Evolutionary conservation across 2,888 invertebrate species (phyloP).

Genomic region (Cerceris ruficornis): DNA sequence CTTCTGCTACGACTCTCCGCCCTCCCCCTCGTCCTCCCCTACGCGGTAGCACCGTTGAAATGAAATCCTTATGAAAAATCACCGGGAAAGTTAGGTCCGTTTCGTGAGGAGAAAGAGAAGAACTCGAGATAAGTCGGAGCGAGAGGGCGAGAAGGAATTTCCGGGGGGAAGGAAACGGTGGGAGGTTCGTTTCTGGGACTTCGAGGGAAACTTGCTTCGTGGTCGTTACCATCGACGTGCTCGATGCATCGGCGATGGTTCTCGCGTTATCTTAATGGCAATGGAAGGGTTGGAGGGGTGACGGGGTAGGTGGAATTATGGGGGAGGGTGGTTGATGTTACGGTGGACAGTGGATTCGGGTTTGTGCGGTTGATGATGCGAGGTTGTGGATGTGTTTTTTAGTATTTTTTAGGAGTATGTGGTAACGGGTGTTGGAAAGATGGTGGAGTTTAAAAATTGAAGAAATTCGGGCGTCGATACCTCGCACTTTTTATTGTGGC

Average conservation of each 20-base stretch:
- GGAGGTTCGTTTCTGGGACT: background rate
- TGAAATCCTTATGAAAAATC: conserved; percentile 66
- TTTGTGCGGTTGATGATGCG: too few relatives aligned
- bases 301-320: conserved; percentile 13
- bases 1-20: conserved; percentile 4
- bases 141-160: background rate
- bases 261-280: conserved; percentile 29
- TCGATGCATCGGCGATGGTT: background rate
- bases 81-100: conserved; percentile 26
- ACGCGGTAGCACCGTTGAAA: conserved; percentile 31
- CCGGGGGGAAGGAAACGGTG: background rate
- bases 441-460: too few relatives aligned
- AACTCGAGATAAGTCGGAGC: conserved; percentile 24
- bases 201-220: background rate
- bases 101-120: conserved; percentile 10
- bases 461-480: too few relatives aligned
- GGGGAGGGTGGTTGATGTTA: conserved; percentile 6
- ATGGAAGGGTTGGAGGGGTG: background rate
- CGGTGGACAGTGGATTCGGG: too few relatives aligned
- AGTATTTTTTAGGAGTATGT: too few relatives aligned
- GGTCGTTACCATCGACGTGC: background rate
- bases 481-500: too few relatives aligned
- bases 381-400: too few relatives aligned
- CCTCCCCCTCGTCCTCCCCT: background rate
- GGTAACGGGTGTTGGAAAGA: too few relatives aligned